A percentile compares a stretch with the other conserved stretches of the same genome.
These are phyloP conservation scores for Lepus europaeus DNA, from an alignment of 2,113 vertebrate species.

Conservation along the genomic window DNA sequence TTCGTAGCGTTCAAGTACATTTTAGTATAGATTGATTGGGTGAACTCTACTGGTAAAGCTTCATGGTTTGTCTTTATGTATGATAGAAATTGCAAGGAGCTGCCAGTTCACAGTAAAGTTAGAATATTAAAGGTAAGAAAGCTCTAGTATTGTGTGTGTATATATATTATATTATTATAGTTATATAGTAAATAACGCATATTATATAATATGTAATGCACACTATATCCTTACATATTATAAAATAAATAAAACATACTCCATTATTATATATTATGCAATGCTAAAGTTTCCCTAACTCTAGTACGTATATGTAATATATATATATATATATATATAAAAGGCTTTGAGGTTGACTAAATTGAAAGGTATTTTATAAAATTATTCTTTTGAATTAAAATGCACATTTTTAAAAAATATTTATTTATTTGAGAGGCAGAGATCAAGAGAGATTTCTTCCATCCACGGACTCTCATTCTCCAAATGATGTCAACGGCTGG, in stretches of 20 bases:
- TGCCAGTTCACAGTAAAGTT: neutral
- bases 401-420: neutral
- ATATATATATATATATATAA: neutral
- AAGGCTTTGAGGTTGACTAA: neutral
- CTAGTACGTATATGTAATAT: too few species aligned
- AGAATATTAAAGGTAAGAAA: neutral
- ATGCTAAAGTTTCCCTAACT: too few species aligned
- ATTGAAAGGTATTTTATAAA: conserved; percentile 5
- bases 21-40: neutral
- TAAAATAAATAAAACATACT: too few species aligned
- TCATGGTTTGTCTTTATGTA: conserved; percentile 7
- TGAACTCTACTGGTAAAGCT: neutral
- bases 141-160: neutral
- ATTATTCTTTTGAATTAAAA: conserved; percentile 8
- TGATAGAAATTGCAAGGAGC: neutral
- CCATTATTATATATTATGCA: too few species aligned
- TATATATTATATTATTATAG: too few species aligned
- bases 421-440: too few species aligned
- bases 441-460: too few species aligned
- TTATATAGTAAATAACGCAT: too few species aligned
- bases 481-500: too few species aligned
- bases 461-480: too few species aligned
- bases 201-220: too few species aligned
- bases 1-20: neutral
- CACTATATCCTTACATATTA: too few species aligned